phyloP scores from a whole-genome alignment of 2,113 vertebrate species.

The Myanophis thanlyinensis region DNA sequence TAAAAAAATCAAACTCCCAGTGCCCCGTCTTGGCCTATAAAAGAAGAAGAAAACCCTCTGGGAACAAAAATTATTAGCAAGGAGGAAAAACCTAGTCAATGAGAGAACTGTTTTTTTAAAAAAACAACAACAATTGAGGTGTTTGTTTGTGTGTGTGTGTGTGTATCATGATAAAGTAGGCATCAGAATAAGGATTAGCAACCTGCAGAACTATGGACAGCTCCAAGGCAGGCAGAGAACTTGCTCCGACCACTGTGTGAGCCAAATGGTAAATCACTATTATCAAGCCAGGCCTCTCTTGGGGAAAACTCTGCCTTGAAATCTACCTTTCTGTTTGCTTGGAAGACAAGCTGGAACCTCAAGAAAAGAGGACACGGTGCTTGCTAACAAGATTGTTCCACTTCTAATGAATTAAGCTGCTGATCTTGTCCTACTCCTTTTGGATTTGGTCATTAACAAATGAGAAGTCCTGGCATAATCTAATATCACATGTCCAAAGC shows the following conservation, averaged over 20 bases:
- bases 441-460: not conserved
- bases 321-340: not conserved
- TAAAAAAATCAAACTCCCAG: not conserved
- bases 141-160: no score
- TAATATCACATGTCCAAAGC: not conserved
- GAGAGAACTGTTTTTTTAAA: not conserved
- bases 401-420: not conserved
- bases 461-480: not conserved
- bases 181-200: not conserved
- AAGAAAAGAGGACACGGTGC: not conserved
- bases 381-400: not conserved
- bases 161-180: not conserved
- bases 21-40: not conserved
- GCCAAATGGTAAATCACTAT: not conserved
- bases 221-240: slow-evolving; percentile 1
- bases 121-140: not conserved
- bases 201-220: slow-evolving; percentile 4
- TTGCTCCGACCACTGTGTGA: not conserved
- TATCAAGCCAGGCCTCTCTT: not conserved
- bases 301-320: not conserved
- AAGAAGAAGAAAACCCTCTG: not conserved
- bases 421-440: not conserved
- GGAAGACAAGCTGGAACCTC: not conserved
- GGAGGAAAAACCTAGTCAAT: accelerated
- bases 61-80: accelerated